Evolutionary conservation across 2,797 vertebrate genomes (phyloP), one percentile per base, ranked within the genome.

Genomic region (Prunella strophiata): DNA sequence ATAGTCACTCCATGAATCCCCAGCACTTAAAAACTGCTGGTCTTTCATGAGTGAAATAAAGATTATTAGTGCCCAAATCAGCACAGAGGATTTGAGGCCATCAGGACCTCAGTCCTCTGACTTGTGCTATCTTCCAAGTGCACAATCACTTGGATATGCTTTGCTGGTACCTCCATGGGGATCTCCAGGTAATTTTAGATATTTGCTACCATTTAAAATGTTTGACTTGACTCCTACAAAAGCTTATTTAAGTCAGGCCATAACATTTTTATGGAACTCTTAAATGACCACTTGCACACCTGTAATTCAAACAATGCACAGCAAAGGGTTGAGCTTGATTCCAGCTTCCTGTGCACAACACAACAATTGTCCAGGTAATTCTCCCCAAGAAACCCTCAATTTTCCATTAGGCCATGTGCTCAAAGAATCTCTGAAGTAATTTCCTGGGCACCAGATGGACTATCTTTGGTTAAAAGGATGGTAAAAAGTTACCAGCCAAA

Each of bases 391-490:
- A 90, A 82, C 36, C 20, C 55, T 61, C 54, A 0, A 7, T 21
- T 65, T 81, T 63, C 59, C 71, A 62, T 21, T 6, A 55, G 82
- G 58, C 18, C 36, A 48, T 17, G 72, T 87, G 62, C 92, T 89
- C 89, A 77, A 58, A 71, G 75, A 87, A 91, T 75, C 15, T 29
- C 91, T 77, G 63, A 89, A 94, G 51, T 36, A 19, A 90, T 88
- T 65, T 84, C 45, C 91, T 83, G 85, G 88, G 84, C 55, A 92
- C 15, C 73, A 90, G 59, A 55, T 52, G 65, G 85, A 87, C 58
- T 32, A 36, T 95, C 96, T 97, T 97, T 97, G 96, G 95, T 97
- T 95, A 86, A 74, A 92, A 67, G 85, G 62, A 48, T 16, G 88
- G 71, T 71, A 81, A 52, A 30, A 75, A 40, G 36, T 66, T 72